Conservation (phyloP, 1,140 invertebrate genomes). For the Musca vetustissima region DNA sequence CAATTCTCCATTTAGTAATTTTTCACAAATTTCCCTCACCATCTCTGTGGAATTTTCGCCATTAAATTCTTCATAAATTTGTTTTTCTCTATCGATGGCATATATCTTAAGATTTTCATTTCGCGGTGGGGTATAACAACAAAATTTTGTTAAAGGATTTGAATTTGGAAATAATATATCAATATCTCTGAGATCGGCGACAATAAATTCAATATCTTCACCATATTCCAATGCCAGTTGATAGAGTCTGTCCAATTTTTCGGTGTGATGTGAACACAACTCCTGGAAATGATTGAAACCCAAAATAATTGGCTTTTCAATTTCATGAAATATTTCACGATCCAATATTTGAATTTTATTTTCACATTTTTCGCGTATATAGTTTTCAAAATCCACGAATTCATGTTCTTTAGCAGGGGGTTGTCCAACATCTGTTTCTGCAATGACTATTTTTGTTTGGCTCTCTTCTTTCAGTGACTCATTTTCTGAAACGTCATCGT, state of each 20-base stretch:
- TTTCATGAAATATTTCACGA: neutral
- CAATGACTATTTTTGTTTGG: no score
- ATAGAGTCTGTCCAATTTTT: conserved; percentile 3
- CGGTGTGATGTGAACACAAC: neutral
- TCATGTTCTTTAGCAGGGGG: neutral
- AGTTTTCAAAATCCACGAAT: neutral
- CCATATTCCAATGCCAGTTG: neutral
- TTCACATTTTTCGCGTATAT: neutral
- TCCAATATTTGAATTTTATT: conserved; percentile 10
- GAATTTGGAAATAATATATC: neutral
- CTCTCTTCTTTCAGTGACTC: no score
- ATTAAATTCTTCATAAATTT: neutral
- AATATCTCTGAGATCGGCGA: neutral
- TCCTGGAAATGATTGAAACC: conserved; percentile 13
- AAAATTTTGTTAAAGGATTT: neutral
- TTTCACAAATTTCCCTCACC: neutral
- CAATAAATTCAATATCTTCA: neutral
- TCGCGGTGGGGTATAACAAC: neutral
- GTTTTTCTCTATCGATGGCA: conserved; percentile 2
- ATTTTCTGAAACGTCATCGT: no score
- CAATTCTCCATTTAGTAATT: neutral
- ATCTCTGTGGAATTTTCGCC: neutral
- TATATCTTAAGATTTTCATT: neutral
- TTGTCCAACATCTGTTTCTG: no score
- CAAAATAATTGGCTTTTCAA: neutral